A percentile compares a stretch with the other conserved stretches of the same genome.
phyloP scores from a whole-genome alignment of 2,113 vertebrate species.

The Delphinapterus leucas region DNA sequence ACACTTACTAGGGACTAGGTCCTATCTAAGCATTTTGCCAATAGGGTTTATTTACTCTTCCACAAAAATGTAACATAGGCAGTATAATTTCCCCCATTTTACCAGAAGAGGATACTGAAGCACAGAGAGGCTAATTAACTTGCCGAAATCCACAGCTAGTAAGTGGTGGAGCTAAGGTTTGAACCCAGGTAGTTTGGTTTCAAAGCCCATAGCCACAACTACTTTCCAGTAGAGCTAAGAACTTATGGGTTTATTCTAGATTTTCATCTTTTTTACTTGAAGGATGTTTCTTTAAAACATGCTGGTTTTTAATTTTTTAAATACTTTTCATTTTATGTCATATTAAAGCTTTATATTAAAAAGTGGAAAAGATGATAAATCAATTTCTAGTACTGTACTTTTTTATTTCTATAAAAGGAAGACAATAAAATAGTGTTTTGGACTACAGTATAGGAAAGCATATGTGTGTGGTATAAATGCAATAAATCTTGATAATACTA shows the following conservation, averaged over 20 bases:
- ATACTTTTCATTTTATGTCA: background rate
- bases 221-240: background rate
- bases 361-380: background rate
- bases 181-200: background rate
- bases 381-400: background rate
- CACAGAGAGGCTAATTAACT: background rate
- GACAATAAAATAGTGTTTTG: background rate
- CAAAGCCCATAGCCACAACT: background rate
- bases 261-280: constrained; percentile 15
- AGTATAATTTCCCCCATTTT: background rate
- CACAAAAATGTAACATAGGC: background rate
- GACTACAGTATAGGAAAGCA: background rate
- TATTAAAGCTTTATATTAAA: constrained; percentile 3
- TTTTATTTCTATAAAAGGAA: constrained; percentile 6
- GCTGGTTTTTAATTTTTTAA: background rate
- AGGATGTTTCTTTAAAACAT: background rate
- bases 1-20: background rate
- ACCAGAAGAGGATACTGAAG: background rate
- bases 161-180: background rate
- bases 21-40: background rate
- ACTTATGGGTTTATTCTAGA: background rate
- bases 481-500: background rate
- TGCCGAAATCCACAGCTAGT: background rate
- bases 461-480: background rate
- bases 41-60: background rate